These are phyloP conservation scores for Notamacropus eugenii DNA, from an alignment of 2,797 vertebrate species.

Conservation along the genomic window DNA sequence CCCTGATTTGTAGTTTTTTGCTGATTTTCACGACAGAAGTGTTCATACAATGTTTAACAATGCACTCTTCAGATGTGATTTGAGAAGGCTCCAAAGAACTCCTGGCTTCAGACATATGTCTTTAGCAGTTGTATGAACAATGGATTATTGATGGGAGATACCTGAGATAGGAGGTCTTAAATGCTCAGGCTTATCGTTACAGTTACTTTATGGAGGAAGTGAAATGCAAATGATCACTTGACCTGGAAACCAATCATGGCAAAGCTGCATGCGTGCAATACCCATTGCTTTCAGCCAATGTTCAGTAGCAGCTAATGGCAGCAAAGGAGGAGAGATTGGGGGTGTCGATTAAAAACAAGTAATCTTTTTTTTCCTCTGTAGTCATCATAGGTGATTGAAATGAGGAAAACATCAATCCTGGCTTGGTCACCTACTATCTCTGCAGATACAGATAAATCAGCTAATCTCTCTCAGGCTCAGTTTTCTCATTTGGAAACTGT, in stretches of 20 bases:
- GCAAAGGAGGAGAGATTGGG: background rate
- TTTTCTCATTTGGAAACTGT: background rate
- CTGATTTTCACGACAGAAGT: background rate
- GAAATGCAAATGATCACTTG: conserved; percentile 20
- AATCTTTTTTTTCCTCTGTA: background rate
- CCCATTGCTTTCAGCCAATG: fast-evolving
- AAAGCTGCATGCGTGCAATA: background rate
- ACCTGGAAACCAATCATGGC: background rate
- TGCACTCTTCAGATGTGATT: background rate
- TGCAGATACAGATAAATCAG: background rate
- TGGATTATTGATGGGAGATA: background rate
- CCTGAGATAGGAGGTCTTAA: background rate
- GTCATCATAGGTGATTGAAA: background rate
- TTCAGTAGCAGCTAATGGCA: background rate
- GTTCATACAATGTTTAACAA: background rate
- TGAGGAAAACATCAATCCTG: no score
- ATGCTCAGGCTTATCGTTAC: background rate
- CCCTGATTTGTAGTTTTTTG: background rate
- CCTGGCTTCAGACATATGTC: background rate
- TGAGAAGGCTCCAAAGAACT: background rate
- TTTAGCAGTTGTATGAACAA: background rate
- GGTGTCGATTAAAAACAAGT: background rate
- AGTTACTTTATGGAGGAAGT: conserved; percentile 41
- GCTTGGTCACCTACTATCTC: background rate
- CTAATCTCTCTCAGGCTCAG: background rate